phyloP scores from a whole-genome alignment of 1,140 invertebrate genomes.

The Brachionus angularis region DNA sequence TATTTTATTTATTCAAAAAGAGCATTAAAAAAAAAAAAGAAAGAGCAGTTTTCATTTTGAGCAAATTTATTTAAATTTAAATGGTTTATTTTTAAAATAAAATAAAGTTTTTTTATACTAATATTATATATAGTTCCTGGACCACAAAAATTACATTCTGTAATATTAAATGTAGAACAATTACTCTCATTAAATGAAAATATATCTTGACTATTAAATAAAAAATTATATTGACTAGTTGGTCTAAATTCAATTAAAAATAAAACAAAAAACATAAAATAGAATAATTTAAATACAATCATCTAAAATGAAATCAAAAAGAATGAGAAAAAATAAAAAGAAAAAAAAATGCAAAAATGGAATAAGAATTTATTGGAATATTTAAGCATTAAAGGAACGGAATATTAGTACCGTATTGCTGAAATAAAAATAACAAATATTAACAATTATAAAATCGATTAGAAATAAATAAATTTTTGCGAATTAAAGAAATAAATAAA shows the following conservation, averaged over 20 bases:
- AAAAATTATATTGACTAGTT: not conserved
- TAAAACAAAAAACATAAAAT: not conserved
- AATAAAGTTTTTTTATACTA: not conserved
- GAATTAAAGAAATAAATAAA: not conserved
- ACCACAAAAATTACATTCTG: constrained; percentile 21
- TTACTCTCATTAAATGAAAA: not conserved
- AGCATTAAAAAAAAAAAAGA: not conserved
- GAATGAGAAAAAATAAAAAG: not conserved
- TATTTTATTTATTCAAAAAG: not conserved
- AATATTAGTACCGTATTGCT: not conserved
- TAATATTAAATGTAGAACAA: constrained; percentile 22
- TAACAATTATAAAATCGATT: not conserved
- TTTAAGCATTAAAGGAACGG: too few relatives aligned
- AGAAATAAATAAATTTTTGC: not conserved
- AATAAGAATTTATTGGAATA: not conserved
- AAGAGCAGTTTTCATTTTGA: not conserved
- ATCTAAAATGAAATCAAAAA: not conserved
- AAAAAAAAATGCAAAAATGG: not conserved
- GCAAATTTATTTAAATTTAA: not conserved
- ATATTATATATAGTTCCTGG: constrained; percentile 34
- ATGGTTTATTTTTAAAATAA: not conserved
- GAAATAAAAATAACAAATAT: not conserved
- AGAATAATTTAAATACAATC: constrained; percentile 6
- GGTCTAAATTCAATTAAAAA: constrained; percentile 3
- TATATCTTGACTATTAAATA: not conserved